Evolutionary conservation across 2,888 invertebrate species (phyloP), one percentile per base, ranked within the genome.

Genomic region (Xestia ashworthii): DNA sequence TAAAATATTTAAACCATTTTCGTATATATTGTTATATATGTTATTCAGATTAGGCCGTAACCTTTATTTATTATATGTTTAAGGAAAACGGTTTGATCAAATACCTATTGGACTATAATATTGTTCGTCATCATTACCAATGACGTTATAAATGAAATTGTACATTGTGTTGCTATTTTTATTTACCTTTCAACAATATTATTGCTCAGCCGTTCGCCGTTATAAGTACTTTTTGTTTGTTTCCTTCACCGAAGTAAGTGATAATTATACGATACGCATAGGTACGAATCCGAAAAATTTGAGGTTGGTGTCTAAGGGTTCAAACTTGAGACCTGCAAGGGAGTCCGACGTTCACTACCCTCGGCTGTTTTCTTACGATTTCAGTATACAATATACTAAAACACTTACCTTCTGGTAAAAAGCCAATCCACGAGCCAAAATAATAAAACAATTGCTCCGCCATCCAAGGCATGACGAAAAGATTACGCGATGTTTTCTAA

Each of bases 401-500:
- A 44, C 19, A 38, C 55, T 9, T 58, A 60, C 55, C 14, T 60
- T 50, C 50, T n/a, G 14, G 3, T 12, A 22, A 25, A 22, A 25
- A 75, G 48, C 14, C n/a, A 46, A 38, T 22, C 12, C 32, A n/a
- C 19, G 11, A 69, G 14, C 11, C 11, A 76, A 58, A 50, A 67
- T 0, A 53, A 41, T 46, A 69, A 71, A 83, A 77, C 71, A 71
- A 71, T 71, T 74, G 53, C n/a, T 58, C 14, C 38, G 0, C 32
- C 67, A 68, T 65, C 55, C 19, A 64, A 41, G 48, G 16, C 71
- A 53, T 12, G 62, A 64, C 74, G 65, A 70, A 85, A 74, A 82
- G 53, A 75, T 72, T 60, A 58, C 64, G 32, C 60, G 72, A 83
- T 70, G 22, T 71, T 74, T 78, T 64, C 25, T 71, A 72, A 82